A percentile compares a stretch with the other conserved stretches of the same genome.
These are phyloP conservation scores for Loxodonta africana DNA, from an alignment of 2,113 vertebrate genomes.

Conservation along the genomic window DNA sequence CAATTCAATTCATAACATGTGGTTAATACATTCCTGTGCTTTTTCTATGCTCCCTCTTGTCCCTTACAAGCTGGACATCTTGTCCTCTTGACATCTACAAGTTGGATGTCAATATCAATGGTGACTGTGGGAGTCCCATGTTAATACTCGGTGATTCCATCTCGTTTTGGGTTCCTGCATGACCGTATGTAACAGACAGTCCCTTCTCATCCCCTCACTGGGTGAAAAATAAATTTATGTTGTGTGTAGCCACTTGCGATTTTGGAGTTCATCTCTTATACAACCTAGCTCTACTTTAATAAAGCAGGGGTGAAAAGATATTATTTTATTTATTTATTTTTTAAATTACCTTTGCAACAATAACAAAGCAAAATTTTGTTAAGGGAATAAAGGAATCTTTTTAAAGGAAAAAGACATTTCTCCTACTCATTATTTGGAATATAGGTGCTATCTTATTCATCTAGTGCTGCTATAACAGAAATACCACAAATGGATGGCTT, in stretches of 20 bases:
- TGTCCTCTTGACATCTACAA: neutral
- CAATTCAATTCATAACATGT: neutral
- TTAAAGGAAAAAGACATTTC: neutral
- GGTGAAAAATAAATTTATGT: neutral
- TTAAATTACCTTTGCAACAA: neutral
- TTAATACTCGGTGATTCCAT: neutral
- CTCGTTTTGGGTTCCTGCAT: neutral
- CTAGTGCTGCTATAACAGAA: too few species aligned
- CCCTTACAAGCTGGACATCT: neutral
- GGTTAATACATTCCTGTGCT: neutral
- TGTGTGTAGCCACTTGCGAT: neutral
- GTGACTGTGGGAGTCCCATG: neutral
- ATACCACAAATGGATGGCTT: too few species aligned
- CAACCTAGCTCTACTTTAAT: neutral
- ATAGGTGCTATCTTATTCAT: neutral
- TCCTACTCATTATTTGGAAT: neutral
- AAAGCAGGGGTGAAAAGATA: neutral
- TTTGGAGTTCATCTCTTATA: neutral
- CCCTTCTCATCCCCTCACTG: neutral
- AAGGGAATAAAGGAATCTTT: neutral
- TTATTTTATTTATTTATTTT: too few species aligned
- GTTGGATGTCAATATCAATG: neutral
- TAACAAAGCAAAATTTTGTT: slow-evolving; percentile 15
- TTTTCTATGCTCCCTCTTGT: neutral
- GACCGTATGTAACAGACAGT: neutral